A percentile compares a stretch with the other conserved stretches of the same genome.
Evolutionary conservation across 2,797 vertebrate species (phyloP).

Genomic region (Enteromius argenteus): DNA sequence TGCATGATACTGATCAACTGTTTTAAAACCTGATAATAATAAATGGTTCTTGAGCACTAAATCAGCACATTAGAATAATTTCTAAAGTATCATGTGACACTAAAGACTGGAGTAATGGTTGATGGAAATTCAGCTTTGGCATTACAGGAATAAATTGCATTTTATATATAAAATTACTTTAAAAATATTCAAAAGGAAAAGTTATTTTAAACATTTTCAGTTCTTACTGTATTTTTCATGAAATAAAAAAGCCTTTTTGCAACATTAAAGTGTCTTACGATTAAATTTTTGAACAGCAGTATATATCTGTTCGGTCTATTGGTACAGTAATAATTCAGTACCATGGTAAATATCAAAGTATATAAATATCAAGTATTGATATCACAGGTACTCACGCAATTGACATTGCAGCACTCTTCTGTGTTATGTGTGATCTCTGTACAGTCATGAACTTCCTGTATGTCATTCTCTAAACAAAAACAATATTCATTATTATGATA

Average conservation of each 20-base stretch:
- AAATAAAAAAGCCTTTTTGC: not conserved
- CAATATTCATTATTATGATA: not conserved
- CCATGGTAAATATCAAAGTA: not conserved
- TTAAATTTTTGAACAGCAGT: not conserved
- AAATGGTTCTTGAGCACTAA: not conserved
- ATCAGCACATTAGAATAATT: not conserved
- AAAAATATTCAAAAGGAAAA: too few relatives aligned
- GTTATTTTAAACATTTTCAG: not conserved
- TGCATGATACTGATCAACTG: not conserved
- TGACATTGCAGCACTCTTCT: constrained; percentile 26
- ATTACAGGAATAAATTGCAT: not conserved
- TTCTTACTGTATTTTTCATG: not conserved
- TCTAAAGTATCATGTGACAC: not conserved
- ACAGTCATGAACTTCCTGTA: not conserved
- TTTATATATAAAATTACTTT: not conserved
- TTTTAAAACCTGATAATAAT: not conserved
- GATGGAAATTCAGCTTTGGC: not conserved
- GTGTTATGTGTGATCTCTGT: constrained; percentile 27
- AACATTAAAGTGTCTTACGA: not conserved
- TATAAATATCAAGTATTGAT: not conserved
- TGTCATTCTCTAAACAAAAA: constrained; percentile 28
- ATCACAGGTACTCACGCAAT: constrained; percentile 42
- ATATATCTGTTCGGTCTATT: not conserved
- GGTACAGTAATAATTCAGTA: not conserved
- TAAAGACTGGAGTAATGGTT: not conserved